These are phyloP conservation scores for Borostomias antarcticus DNA, from an alignment of 2,797 vertebrate species.

Conservation along the genomic window DNA sequence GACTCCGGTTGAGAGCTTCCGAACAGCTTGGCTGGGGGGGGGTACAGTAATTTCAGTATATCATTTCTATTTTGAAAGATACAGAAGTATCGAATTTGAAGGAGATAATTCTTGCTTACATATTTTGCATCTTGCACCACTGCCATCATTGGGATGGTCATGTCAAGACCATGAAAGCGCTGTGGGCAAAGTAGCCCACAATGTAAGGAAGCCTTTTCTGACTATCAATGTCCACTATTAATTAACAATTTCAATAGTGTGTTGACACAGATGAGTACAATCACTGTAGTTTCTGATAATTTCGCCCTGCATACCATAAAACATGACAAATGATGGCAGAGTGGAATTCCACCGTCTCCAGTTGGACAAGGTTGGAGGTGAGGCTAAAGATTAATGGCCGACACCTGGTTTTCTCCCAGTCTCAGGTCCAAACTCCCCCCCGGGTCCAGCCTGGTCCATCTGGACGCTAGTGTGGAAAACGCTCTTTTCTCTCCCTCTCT, in stretches of 20 bases:
- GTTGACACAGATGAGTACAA: too few relatives aligned
- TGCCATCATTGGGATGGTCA: neutral
- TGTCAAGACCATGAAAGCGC: too few relatives aligned
- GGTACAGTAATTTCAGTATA: conserved; percentile 31
- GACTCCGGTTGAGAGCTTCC: conserved; percentile 11
- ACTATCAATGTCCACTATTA: too few relatives aligned
- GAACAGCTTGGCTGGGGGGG: conserved; percentile 12
- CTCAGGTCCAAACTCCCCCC: conserved; percentile 33
- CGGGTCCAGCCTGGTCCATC: conserved; percentile 46
- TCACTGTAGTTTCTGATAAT: conserved; percentile 12
- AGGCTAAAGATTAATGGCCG: conserved; percentile 48
- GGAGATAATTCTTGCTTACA: conserved; percentile 12
- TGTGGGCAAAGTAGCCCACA: too few relatives aligned
- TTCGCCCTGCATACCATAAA: conserved; percentile 19
- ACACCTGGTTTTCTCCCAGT: conserved; percentile 59
- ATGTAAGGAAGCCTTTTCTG: too few relatives aligned
- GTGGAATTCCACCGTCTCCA: conserved; percentile 19
- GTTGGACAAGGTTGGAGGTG: conserved; percentile 22
- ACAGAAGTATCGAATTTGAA: too few relatives aligned
- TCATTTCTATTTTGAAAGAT: too few relatives aligned
- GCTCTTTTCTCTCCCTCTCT: conserved; percentile 3
- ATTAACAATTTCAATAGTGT: too few relatives aligned
- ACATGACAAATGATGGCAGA: conserved; percentile 1
- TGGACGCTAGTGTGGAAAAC: conserved; percentile 64
- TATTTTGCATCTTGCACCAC: too few relatives aligned